Evolutionary conservation across 1,140 invertebrate species (phyloP), one percentile per base, ranked within the genome.

Genomic region (Macrocentrus cingulum): DNA sequence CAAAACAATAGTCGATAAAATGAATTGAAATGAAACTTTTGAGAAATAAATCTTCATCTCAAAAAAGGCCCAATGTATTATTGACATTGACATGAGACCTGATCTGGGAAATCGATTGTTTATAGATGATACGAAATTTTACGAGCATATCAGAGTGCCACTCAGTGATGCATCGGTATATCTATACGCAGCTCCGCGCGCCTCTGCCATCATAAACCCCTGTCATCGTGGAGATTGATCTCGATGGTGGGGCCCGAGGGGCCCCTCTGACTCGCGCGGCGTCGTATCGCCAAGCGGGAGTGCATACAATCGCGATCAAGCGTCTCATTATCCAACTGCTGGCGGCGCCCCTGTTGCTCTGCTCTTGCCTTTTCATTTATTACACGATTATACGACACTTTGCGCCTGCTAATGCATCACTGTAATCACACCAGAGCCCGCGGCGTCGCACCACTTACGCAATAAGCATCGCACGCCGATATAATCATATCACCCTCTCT

Each of bases 361-460:
- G 22, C 15, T 8, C 2, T 44, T 44, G 42, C 44, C 42, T 46
- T 46, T 56, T 56, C 53, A 54, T 60, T 60, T 42, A 55, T 60
- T n/a, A n/a, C n/a, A n/a, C n/a, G n/a, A n/a, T 60, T 60, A 60
- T 60, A 53, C 20, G 58, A 60, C 58, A 60, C 58, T 54, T 60
- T 44, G 52, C 42, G 23, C 51, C 51, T 59, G 20, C 15, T 48
- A 20, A 37, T 49, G 49, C 42, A 45, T 51, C 20, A 51, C 18
- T 34, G 15, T 36, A 34, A 51, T 51, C 4, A 29, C 25, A 9
- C 4, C 4, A 29, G 25, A 7, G 25, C 18, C 19, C 8, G 5
- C 46, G n/a, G 7, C 19, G 16, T 11, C 23, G 46, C 46, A 49
- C 46, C 46, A 49, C 29, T 49, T 49, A 49, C 46, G 46, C 46